Base-by-base conservation (phyloP, 2,888 invertebrate genomes). In the Clistopyga incitator region DNA sequence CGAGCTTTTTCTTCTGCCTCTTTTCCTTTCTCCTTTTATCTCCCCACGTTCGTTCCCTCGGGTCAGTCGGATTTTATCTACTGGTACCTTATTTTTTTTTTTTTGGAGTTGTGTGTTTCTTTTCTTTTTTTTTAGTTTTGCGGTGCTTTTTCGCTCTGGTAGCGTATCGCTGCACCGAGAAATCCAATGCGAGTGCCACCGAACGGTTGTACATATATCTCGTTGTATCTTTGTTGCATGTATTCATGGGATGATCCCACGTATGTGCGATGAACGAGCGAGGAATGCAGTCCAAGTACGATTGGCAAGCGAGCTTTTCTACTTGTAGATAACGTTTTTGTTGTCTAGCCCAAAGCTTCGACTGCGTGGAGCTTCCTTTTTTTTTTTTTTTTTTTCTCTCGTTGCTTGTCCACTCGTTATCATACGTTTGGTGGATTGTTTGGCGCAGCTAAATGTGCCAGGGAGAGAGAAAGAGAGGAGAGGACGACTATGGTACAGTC, bases 361-460 rank as follows among this genome's bases (percentile, higher is more conserved):
- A 64, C 84, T 78, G 68, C 76, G 29, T 64, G 74, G 23, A 81
- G 68, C 77, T 61, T 80, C n/a, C n/a, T n/a, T n/a, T n/a, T n/a
- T n/a, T n/a, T n/a, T n/a, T n/a, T n/a, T n/a, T n/a, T n/a, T n/a
- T 84, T 80, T 77, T 79, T 74, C 11, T 20, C n/a, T n/a, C n/a
- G 52, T 45, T 42, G 34, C 25, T 42, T 78, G 67, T 80, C 80
- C 74, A 74, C 74, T 84, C 74, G 84, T 84, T 84, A 84, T 84
- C 84, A 72, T 67, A 45, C 70, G 61, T 54, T 70, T 72, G 77
- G 54, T 68, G 68, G 56, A 50, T 61, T 56, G 67, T 72, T n/a
- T 13, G 29, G 34, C 34, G n/a, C 6, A 6, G 47, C 64, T n/a
- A 11, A 38, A 72, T 42, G 65, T 54, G 61, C 70, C 23, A 75